Base-by-base conservation (phyloP, 2,797 vertebrate species). In the Netta rufina region DNA sequence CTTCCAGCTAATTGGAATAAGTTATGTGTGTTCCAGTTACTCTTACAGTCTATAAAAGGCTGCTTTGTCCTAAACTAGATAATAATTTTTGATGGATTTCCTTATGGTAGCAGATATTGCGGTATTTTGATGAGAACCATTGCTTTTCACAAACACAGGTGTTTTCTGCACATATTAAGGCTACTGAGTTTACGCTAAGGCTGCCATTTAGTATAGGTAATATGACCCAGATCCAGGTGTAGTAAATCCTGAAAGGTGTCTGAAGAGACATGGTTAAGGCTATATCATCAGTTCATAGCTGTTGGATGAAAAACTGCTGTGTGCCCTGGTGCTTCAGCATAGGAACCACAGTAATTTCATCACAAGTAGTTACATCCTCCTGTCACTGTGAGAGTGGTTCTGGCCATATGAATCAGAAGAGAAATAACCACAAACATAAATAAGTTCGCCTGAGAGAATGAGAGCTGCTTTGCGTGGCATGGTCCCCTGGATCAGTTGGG, bases 1-100 rank as follows among this genome's bases (percentile, higher is more conserved):
- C 84, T 96, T 96, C 56, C 79, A 94, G 84, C 95, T 98, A 98
- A 97, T 96, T 98, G 94, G 96, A 72, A 73, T 97, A 97, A 97
- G 53, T 97, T 97, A 96, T 97, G 92, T 89, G 83, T 92, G 70
- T 96, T 97, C 95, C 79, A 85, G 83, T 94, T 95, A 90, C 80
- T 90, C 65, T 96, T 95, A 94, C 0, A n/a, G 88, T 94, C 87
- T 95, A 74, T 89, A 96, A 96, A 97, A 90, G 85, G 70, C 94
- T 94, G 67, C 95, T 93, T 97, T 95, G 93, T 95, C 73, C 78
- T 95, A 36, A 91, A 77, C 87, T 93, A 69, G 87, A 90, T 94
- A 95, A 96, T 96, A 97, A 94, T 96, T 94, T 79, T 94, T 95
- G 75, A 91, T 94, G 45, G 79, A 93, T 95, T 91, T 93, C 77